These are phyloP conservation scores for Champsocephalus gunnari DNA, from an alignment of 2,797 vertebrate species.

Conservation along the genomic window DNA sequence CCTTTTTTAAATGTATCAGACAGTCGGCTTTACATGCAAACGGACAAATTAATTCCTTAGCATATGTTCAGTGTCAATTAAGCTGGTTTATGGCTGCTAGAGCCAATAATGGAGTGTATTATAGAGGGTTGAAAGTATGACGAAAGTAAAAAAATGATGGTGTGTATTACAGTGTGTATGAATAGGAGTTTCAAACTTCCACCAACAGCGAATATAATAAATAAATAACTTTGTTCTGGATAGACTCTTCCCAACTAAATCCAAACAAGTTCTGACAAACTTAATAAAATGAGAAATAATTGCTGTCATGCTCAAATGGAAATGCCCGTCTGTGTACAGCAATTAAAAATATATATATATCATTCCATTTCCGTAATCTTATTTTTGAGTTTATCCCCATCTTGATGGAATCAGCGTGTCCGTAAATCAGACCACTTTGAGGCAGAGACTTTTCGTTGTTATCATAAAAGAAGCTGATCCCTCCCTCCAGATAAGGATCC, in stretches of 20 bases:
- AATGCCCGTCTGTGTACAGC: constrained; percentile 22
- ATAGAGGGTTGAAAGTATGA: neutral
- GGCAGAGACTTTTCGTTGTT: constrained; percentile 48
- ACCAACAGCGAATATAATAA: neutral
- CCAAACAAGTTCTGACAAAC: constrained; percentile 55
- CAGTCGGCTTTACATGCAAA: constrained; percentile 9
- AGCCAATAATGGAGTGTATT: neutral
- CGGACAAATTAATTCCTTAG: constrained; percentile 16
- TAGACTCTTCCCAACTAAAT: constrained; percentile 34
- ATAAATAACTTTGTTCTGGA: constrained; percentile 9
- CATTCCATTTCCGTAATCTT: constrained; percentile 49
- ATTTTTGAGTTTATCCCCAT: constrained; percentile 65
- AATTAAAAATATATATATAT: constrained; percentile 38
- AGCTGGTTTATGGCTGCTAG: neutral
- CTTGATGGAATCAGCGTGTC: constrained; percentile 58
- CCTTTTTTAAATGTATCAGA: constrained; percentile 3
- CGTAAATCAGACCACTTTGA: constrained; percentile 71
- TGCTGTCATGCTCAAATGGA: constrained; percentile 20
- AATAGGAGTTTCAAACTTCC: neutral
- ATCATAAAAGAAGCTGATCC: constrained; percentile 71
- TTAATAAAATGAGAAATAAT: constrained; percentile 23
- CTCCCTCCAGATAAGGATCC: constrained; percentile 77
- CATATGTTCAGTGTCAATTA: constrained; percentile 4
- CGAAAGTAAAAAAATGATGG: neutral
- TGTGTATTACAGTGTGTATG: neutral